These are phyloP conservation scores for Anastatus disparis DNA, from an alignment of 1,140 invertebrate genomes.

Conservation along the genomic window DNA sequence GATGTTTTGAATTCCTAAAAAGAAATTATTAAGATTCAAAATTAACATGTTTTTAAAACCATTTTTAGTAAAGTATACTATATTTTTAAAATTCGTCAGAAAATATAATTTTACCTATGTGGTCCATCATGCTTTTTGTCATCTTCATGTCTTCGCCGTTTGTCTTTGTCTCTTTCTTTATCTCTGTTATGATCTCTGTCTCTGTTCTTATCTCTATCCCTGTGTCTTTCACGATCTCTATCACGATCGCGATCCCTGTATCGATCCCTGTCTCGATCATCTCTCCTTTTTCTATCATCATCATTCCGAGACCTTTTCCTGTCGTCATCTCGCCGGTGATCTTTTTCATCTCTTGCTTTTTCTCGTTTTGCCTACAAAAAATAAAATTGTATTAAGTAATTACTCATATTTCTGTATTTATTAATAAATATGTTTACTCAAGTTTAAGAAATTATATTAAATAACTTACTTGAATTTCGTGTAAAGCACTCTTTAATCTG, in stretches of 20 bases:
- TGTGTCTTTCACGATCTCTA: conserved; percentile 54
- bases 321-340: conserved; percentile 73
- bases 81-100: neutral
- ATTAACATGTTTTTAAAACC: no score
- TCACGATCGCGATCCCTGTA: conserved; percentile 58
- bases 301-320: conserved; percentile 67
- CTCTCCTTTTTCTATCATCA: conserved; percentile 61
- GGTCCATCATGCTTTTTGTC: conserved; percentile 52
- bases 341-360: conserved; percentile 75
- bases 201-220: conserved; percentile 63
- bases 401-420: conserved; percentile 6
- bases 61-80: neutral
- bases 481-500: conserved; percentile 74
- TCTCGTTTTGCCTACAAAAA: conserved; percentile 67
- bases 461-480: conserved; percentile 62
- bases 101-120: conserved; percentile 13
- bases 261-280: conserved; percentile 58
- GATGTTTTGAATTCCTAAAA: conserved; percentile 59
- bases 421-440: neutral
- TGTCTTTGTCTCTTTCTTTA: conserved; percentile 58
- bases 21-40: conserved; percentile 18
- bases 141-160: conserved; percentile 62
- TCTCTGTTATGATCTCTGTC: conserved; percentile 59
- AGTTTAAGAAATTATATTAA: conserved; percentile 5
- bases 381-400: conserved; percentile 22